Percentiles rank a stretch among this genome's conserved stretches.
phyloP scores from a whole-genome alignment of 2,113 vertebrate genomes.

The Cheirogaleus medius region DNA sequence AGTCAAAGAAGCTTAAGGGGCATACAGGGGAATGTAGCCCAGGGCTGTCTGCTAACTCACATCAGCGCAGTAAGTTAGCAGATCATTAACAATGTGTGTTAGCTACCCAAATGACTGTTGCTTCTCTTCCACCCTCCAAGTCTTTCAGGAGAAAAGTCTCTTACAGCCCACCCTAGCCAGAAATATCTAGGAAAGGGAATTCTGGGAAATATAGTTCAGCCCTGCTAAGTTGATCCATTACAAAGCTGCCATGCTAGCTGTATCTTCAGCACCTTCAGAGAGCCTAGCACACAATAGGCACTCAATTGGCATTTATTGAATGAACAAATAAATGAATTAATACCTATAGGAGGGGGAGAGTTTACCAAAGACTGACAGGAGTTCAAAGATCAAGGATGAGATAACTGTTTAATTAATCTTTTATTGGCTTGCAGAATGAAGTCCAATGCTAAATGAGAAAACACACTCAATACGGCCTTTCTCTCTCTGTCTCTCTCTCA shows the following conservation, averaged over 20 bases:
- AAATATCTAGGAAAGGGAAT: not conserved
- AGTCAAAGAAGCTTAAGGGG: not conserved
- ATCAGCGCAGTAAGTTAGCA: not conserved
- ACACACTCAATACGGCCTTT: not conserved
- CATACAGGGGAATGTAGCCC: not conserved
- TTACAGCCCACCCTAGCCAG: not conserved
- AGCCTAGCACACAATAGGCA: not conserved
- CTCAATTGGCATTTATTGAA: not conserved
- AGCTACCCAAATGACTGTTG: not conserved
- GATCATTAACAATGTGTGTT: not conserved
- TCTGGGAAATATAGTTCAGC: not conserved
- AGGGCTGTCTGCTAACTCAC: not conserved
- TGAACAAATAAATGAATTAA: not conserved
- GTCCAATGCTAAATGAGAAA: slow-evolving; percentile 53
- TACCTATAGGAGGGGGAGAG: not conserved
- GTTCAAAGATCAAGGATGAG: slow-evolving; percentile 38
- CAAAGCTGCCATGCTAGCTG: not conserved
- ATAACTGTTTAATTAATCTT: slow-evolving; percentile 53
- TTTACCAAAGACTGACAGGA: not conserved
- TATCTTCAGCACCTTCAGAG: not conserved
- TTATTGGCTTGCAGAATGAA: slow-evolving; percentile 49
- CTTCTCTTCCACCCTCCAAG: not conserved
- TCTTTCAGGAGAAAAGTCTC: not conserved
- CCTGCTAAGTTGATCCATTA: not conserved
- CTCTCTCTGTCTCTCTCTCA: not conserved